Percentiles rank a stretch among this genome's conserved stretches.
phyloP scores from a whole-genome alignment of 2,888 invertebrate genomes.

The Cosmorhoe ocellata region DNA sequence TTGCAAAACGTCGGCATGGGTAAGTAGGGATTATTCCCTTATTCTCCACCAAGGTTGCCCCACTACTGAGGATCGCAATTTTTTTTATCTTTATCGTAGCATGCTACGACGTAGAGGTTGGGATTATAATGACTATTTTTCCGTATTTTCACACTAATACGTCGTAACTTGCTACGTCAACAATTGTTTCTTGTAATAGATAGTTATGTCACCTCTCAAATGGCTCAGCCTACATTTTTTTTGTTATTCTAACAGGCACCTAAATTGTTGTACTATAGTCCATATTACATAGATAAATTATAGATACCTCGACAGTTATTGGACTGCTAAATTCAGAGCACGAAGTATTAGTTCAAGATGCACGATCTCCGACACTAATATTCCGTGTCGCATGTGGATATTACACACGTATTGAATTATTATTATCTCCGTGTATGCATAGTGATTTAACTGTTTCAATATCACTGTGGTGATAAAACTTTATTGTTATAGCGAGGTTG shows the following conservation, averaged over 20 bases:
- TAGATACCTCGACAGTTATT: slow-evolving; percentile 1
- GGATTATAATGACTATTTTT: too few species aligned
- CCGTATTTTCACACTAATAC: too few species aligned
- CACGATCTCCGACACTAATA: slow-evolving; percentile 25
- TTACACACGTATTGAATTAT: slow-evolving; percentile 26
- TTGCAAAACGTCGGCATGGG: neutral
- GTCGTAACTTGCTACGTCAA: too few species aligned
- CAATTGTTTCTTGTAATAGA: too few species aligned
- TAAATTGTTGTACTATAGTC: neutral
- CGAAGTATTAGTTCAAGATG: slow-evolving; percentile 21
- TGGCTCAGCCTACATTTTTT: too few species aligned
- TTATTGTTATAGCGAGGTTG: slow-evolving; percentile 54
- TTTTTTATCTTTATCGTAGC: too few species aligned
- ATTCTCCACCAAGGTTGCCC: too few species aligned
- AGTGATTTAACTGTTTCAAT: slow-evolving; percentile 74
- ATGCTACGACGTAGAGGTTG: too few species aligned
- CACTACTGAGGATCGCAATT: too few species aligned
- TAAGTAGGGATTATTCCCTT: too few species aligned
- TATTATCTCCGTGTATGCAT: slow-evolving; percentile 20
- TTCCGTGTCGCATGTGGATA: slow-evolving; percentile 24
- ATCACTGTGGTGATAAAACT: slow-evolving; percentile 68
- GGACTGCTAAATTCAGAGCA: slow-evolving; percentile 18
- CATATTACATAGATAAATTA: slow-evolving; percentile 2
- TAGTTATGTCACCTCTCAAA: too few species aligned
- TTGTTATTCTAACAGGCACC: too few species aligned